A percentile compares a stretch with the other conserved stretches of the same genome.
These are phyloP conservation scores for Anastrepha obliqua DNA, from an alignment of 1,140 invertebrate genomes.

Conservation along the genomic window DNA sequence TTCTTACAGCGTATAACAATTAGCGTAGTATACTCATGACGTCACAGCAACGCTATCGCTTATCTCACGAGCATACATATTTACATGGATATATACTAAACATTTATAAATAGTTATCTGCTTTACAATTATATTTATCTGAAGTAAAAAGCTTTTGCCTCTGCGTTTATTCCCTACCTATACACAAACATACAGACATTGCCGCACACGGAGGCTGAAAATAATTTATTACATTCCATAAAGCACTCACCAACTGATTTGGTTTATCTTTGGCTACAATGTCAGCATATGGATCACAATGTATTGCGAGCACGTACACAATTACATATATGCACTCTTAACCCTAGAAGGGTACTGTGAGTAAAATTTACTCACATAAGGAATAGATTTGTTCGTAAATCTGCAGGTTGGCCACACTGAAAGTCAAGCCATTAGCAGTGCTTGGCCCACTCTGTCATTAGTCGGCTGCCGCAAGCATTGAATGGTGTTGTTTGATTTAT, in stretches of 20 bases:
- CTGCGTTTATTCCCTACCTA: background rate
- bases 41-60: slow-evolving; percentile 34
- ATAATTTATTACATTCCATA: slow-evolving; percentile 31
- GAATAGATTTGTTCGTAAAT: no score
- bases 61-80: background rate
- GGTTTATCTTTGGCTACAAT: slow-evolving; percentile 38
- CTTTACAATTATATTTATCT: background rate
- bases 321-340: background rate
- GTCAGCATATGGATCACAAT: slow-evolving; percentile 8
- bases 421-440: no score
- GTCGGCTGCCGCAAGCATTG: no score
- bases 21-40: slow-evolving; percentile 19
- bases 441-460: no score
- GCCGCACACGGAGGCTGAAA: background rate
- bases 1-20: background rate
- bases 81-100: background rate
- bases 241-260: slow-evolving; percentile 26
- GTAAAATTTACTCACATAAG: no score
- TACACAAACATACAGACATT: background rate
- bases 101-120: background rate
- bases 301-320: background rate
- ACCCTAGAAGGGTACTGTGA: no score
- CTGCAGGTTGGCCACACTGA: no score
- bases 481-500: no score
- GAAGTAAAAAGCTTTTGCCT: background rate